Conservation (phyloP, 2,888 invertebrate genomes). For the Teleogryllus oceanicus region DNA sequence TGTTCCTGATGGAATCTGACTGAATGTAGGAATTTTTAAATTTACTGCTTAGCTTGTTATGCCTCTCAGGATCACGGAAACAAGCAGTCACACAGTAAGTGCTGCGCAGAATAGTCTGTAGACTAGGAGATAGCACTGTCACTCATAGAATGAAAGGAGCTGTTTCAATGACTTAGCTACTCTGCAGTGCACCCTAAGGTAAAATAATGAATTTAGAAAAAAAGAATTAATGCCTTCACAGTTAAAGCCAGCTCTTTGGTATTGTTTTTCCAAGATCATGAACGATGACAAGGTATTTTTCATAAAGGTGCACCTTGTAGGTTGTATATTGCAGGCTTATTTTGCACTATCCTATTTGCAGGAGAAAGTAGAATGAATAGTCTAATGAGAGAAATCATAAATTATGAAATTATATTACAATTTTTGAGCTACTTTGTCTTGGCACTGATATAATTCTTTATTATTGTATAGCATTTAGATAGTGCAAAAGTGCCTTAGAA, state of each 20-base stretch:
- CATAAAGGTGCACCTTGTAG: neutral
- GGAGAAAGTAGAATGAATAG: neutral
- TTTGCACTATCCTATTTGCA: conserved; percentile 6
- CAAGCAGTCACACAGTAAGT: neutral
- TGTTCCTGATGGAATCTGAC: conserved; percentile 10
- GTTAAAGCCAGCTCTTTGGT: neutral
- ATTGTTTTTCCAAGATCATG: neutral
- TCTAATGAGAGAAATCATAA: neutral
- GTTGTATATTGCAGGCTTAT: neutral
- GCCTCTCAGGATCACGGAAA: conserved; percentile 8
- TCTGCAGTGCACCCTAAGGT: conserved; percentile 1
- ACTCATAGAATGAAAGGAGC: neutral
- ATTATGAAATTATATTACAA: neutral
- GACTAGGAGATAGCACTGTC: neutral
- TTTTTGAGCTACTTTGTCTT: neutral
- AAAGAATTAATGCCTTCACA: neutral
- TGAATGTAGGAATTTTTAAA: neutral
- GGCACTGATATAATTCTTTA: neutral
- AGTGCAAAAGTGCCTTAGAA: conserved; percentile 20
- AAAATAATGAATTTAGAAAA: neutral
- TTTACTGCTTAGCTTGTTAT: conserved; percentile 6
- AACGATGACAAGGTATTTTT: neutral
- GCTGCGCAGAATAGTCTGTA: neutral
- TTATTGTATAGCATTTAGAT: conserved; percentile 12
- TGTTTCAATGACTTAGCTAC: neutral